Conservation (phyloP, 2,888 invertebrate genomes). For the Ectropis crepuscularia region DNA sequence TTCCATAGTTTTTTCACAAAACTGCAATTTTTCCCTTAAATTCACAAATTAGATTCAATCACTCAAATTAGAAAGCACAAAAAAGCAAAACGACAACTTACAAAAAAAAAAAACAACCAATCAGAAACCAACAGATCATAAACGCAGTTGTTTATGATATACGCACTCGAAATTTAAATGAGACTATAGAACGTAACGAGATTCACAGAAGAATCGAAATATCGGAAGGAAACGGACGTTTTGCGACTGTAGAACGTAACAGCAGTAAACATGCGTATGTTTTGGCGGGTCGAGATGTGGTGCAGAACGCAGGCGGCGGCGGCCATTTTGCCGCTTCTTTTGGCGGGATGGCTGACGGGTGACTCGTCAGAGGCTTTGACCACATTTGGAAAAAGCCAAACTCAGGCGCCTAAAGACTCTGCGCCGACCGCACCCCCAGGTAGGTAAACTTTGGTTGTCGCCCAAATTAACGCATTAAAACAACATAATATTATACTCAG, state of each 20-base stretch:
- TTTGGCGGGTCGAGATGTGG: constrained; percentile 76
- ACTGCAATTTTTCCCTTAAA: neutral
- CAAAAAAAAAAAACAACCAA: constrained; percentile 18
- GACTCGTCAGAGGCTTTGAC: constrained; percentile 86
- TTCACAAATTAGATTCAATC: no score
- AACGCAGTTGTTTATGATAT: no score
- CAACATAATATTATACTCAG: no score
- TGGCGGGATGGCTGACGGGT: constrained; percentile 74
- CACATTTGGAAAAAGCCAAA: constrained; percentile 88
- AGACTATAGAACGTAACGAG: no score
- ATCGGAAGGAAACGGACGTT: neutral
- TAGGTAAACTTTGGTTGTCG: constrained; percentile 70
- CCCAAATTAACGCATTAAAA: neutral
- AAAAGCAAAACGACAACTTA: no score
- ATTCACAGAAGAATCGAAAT: no score
- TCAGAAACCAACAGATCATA: constrained; percentile 3
- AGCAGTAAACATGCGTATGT: constrained; percentile 61
- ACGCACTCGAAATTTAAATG: constrained; percentile 3
- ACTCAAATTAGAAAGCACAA: no score
- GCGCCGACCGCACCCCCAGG: constrained; percentile 85
- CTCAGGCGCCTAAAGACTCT: constrained; percentile 82
- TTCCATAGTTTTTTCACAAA: neutral
- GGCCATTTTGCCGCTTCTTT: constrained; percentile 68
- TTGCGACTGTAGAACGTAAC: constrained; percentile 19
- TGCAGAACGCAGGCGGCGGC: constrained; percentile 70